phyloP scores from a whole-genome alignment of 2,797 vertebrate species.

The Malacoraja senta region DNA sequence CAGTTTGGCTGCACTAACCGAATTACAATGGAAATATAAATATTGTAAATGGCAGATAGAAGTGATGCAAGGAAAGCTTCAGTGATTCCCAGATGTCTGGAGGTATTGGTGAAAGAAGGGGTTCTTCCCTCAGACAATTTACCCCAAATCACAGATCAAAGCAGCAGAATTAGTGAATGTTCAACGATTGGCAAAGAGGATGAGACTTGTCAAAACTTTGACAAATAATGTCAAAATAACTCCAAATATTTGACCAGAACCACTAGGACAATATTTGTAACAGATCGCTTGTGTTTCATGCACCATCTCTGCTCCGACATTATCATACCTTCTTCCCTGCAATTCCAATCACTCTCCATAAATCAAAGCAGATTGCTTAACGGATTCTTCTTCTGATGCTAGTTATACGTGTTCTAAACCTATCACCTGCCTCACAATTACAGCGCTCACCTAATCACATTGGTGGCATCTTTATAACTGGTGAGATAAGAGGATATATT shows the following conservation, averaged over 20 bases:
- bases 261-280: neutral
- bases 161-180: too few relatives aligned
- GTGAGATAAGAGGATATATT: neutral
- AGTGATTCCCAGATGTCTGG: too few relatives aligned
- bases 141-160: too few relatives aligned
- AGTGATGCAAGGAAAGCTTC: too few relatives aligned
- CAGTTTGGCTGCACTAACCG: too few relatives aligned
- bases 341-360: neutral
- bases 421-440: neutral
- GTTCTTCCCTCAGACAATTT: too few relatives aligned
- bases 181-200: too few relatives aligned
- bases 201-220: too few relatives aligned
- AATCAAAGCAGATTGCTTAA: neutral
- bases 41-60: too few relatives aligned
- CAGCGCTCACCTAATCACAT: too few relatives aligned
- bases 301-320: neutral
- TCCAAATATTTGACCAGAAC: neutral
- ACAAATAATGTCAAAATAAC: neutral
- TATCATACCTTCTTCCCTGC: neutral
- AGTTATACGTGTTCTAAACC: neutral
- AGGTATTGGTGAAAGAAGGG: too few relatives aligned
- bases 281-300: neutral
- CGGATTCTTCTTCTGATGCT: neutral
- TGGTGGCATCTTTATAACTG: neutral
- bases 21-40: too few relatives aligned